Base-by-base conservation (phyloP, 2,888 invertebrate species). In the Agrotis puta region DNA sequence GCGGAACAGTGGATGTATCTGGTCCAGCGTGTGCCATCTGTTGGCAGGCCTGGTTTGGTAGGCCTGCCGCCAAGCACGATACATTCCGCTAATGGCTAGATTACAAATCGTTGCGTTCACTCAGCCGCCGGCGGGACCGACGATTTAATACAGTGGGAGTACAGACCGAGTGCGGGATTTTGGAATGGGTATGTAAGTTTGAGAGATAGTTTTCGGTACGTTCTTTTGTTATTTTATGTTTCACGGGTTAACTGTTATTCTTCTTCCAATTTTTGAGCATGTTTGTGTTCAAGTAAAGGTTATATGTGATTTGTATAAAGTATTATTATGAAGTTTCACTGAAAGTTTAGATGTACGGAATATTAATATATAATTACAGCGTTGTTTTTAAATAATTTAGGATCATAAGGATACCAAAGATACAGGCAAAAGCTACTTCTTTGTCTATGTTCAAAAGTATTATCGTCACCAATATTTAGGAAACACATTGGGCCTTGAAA, bases 61-160 rank as follows among this genome's bases (percentile, higher is more conserved):
- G 71, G 71, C 73, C 43, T 71, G 51, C 71, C 87, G 89, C 90
- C 91, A 88, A 88, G 88, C 87, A 82, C 88, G 88, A 90, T 91
- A 91, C 91, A 91, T 91, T 88, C 88, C 86, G 78, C 86, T 92
- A 92, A 92, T 91, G 91, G 89, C 88, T 80, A 90, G 90, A 93
- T 92, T 92, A 93, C 94, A 92, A 91, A 93, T 94, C 88, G 91
- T 85, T 79, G 79, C 85, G 89, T 71, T 83, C 83, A 83, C 84
- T 91, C 88, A 86, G 85, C 84, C 82, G 76, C 81, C 83, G 82
- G 79, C 85, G 82, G 82, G 81, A 68, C 73, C 76, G 61, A 69
- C 67, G 79, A 72, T 83, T 87, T 86, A 83, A 84, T 84, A 77
- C 77, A 77, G 81, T 85, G 79, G 77, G 33, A 74, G 61, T 74